Conservation (phyloP, 2,113 vertebrate species). For the Eurystomus gularis region DNA sequence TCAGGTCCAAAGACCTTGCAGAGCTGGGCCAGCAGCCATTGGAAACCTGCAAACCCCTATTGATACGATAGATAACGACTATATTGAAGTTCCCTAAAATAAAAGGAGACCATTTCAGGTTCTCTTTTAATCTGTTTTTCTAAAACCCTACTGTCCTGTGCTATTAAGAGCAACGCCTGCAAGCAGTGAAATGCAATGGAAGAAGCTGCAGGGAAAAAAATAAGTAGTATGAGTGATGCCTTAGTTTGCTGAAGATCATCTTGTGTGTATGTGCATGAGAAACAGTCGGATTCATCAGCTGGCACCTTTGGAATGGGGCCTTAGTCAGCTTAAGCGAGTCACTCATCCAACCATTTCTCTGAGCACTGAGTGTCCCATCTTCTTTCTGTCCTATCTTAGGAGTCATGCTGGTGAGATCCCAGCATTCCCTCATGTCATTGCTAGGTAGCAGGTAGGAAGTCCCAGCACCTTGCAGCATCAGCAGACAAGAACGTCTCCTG, state of each 20-base stretch:
- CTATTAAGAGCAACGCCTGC: not conserved
- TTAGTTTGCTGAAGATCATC: not conserved
- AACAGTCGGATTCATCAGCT: not conserved
- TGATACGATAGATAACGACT: not conserved
- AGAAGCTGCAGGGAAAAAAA: not conserved
- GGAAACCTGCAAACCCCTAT: not conserved
- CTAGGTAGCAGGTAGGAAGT: not conserved
- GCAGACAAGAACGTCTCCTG: not conserved
- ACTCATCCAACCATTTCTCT: not conserved
- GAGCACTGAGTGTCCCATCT: rapidly evolving
- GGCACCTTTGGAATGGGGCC: not conserved
- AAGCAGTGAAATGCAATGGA: not conserved
- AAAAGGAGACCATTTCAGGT: not conserved
- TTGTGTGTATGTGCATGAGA: not conserved
- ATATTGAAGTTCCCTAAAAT: not conserved
- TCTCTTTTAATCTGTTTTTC: not conserved
- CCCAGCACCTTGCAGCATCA: not conserved
- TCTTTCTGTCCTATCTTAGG: not conserved
- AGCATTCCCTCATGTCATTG: not conserved
- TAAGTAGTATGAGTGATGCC: not conserved
- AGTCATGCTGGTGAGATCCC: not conserved
- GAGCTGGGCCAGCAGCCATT: not conserved
- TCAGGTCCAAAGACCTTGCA: not conserved
- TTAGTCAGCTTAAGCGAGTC: not conserved
- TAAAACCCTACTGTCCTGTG: not conserved